Evolutionary conservation across 37 sponge, comb jelly and placozoan genomes (phyloP).

Genomic region (Aplysina aerophoba): DNA sequence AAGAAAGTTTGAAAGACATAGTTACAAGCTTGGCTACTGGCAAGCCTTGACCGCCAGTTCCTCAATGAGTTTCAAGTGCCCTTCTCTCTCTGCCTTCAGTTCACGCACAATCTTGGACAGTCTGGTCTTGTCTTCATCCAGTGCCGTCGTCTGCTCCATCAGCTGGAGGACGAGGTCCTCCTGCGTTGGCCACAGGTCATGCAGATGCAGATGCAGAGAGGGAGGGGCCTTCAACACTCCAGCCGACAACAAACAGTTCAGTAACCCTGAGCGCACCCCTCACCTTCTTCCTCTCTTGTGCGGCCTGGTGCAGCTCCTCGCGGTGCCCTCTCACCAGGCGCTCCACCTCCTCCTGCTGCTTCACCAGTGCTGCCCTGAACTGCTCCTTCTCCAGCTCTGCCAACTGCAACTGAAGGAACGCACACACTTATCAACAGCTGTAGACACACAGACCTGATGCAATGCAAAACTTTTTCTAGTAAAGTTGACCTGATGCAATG

Average conservation of each 20-base stretch:
- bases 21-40: background rate
- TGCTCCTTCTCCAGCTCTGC: background rate
- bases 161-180: background rate
- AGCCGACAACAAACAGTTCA: too few relatives aligned
- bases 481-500: too few relatives aligned
- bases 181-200: background rate
- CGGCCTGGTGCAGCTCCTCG: background rate
- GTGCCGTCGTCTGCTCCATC: background rate
- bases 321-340: background rate
- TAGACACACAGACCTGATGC: too few relatives aligned
- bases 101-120: conserved; percentile 1
- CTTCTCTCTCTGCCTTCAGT: background rate
- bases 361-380: background rate
- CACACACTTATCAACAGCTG: too few relatives aligned
- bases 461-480: too few relatives aligned
- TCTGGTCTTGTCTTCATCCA: conserved; percentile 16
- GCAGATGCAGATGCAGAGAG: background rate
- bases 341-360: background rate
- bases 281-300: too few relatives aligned
- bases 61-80: conserved; percentile 3
- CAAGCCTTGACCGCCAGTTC: background rate
- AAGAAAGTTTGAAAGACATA: background rate
- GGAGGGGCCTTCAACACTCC: too few relatives aligned
- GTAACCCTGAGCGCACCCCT: too few relatives aligned
- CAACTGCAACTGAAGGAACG: background rate